A percentile compares a stretch with the other conserved stretches of the same genome.
phyloP scores from a whole-genome alignment of 2,797 vertebrate genomes.

The Melanotaenia trifasciata region DNA sequence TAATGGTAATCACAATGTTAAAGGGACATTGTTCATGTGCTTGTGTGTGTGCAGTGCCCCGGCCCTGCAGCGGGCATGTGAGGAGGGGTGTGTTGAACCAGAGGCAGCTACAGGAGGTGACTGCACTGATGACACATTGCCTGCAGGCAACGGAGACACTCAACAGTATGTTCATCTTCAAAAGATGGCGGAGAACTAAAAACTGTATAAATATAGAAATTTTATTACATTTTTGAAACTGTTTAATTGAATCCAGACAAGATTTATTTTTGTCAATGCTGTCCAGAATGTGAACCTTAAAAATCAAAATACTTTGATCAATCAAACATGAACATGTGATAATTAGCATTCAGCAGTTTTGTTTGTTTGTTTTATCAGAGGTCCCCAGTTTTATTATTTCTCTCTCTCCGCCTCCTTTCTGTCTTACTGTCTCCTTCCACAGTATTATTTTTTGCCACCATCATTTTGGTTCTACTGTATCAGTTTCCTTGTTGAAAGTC shows the following conservation, averaged over 20 bases:
- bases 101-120: slow-evolving; percentile 70
- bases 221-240: background rate
- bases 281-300: no score
- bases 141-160: slow-evolving; percentile 66
- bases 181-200: background rate
- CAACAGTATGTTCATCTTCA: slow-evolving; percentile 72
- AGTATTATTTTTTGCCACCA: background rate
- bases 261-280: no score
- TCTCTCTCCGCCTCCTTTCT: no score
- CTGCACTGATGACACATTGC: slow-evolving; percentile 71
- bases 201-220: background rate
- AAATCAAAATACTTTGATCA: background rate
- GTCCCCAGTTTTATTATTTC: no score
- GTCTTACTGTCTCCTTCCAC: no score
- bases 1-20: slow-evolving; percentile 15
- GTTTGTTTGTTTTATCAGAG: background rate
- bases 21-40: slow-evolving; percentile 32
- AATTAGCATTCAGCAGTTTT: background rate
- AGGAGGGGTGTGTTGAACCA: slow-evolving; percentile 71
- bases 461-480: background rate
- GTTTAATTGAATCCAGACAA: background rate
- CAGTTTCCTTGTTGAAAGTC: slow-evolving; percentile 32
- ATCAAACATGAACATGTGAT: background rate
- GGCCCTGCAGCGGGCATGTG: slow-evolving; percentile 63
- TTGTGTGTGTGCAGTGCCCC: slow-evolving; percentile 54